phyloP scores from a whole-genome alignment of 2,797 vertebrate species.

The Chaenodraco wilsoni region DNA sequence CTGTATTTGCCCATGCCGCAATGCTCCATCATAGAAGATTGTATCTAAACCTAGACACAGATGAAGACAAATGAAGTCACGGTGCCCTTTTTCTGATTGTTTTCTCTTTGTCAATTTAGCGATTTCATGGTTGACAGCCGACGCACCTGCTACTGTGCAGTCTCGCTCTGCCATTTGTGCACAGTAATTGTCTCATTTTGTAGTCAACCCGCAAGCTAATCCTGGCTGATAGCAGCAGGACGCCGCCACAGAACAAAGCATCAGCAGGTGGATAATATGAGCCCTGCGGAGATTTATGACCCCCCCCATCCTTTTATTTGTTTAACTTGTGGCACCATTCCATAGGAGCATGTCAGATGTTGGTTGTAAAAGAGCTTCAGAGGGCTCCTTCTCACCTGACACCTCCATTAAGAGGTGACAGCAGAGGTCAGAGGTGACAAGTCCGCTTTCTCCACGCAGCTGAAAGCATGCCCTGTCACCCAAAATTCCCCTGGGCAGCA shows the following conservation, averaged over 20 bases:
- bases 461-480: constrained; percentile 45
- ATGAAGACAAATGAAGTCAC: constrained; percentile 60
- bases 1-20: constrained; percentile 10
- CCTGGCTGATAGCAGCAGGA: constrained; percentile 30
- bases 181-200: constrained; percentile 65
- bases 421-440: constrained; percentile 48
- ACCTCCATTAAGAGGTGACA: constrained; percentile 53
- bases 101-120: constrained; percentile 66
- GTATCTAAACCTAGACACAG: constrained; percentile 31
- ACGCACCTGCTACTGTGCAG: constrained; percentile 61
- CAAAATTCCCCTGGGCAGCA: constrained; percentile 21
- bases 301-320: background rate
- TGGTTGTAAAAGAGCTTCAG: background rate
- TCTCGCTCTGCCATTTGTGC: constrained; percentile 40
- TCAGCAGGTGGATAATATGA: background rate
- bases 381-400: constrained; percentile 38
- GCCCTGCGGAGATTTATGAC: constrained; percentile 7
- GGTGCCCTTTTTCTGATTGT: constrained; percentile 56
- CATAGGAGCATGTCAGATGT: background rate
- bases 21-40: background rate
- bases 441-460: constrained; percentile 7
- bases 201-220: constrained; percentile 39
- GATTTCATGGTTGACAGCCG: constrained; percentile 49
- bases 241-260: constrained; percentile 9
- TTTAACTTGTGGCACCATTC: constrained; percentile 6